phyloP scores from a whole-genome alignment of 2,113 vertebrate genomes.

The Ondatra zibethicus region DNA sequence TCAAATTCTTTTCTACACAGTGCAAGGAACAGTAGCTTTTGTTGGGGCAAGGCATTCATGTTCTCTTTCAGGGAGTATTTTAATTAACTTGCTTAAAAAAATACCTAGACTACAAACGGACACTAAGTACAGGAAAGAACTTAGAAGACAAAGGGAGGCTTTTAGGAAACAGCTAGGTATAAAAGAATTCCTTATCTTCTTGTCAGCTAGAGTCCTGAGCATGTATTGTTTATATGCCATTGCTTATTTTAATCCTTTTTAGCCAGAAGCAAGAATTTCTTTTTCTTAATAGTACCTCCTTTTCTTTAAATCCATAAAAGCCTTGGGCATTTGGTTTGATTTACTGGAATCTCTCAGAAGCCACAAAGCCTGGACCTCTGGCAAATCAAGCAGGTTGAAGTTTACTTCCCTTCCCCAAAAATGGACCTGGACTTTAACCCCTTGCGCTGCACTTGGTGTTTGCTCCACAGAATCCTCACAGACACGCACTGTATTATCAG shows the following conservation, averaged over 20 bases:
- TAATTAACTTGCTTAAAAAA: constrained; percentile 35
- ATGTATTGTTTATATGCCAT: background rate
- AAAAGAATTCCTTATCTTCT: constrained; percentile 21
- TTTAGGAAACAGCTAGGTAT: constrained; percentile 15
- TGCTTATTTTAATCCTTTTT: background rate
- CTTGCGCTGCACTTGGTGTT: no score
- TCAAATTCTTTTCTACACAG: background rate
- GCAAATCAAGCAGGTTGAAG: background rate
- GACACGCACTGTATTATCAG: background rate
- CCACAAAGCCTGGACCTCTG: background rate
- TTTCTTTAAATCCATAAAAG: constrained; percentile 54
- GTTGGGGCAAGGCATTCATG: background rate
- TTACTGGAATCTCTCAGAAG: constrained; percentile 19
- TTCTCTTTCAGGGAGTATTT: constrained; percentile 13
- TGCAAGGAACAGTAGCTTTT: background rate
- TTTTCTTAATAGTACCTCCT: constrained; percentile 43
- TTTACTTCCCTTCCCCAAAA: background rate
- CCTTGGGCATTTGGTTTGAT: constrained; percentile 14
- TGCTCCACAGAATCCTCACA: background rate
- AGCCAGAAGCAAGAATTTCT: constrained; percentile 10
- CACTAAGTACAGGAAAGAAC: background rate
- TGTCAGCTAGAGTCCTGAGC: constrained; percentile 27
- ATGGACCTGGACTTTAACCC: background rate
- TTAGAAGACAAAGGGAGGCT: background rate
- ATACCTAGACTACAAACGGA: constrained; percentile 12